Base-by-base conservation (phyloP, 2,888 invertebrate genomes). In the Chromoteleia sp. region DNA sequence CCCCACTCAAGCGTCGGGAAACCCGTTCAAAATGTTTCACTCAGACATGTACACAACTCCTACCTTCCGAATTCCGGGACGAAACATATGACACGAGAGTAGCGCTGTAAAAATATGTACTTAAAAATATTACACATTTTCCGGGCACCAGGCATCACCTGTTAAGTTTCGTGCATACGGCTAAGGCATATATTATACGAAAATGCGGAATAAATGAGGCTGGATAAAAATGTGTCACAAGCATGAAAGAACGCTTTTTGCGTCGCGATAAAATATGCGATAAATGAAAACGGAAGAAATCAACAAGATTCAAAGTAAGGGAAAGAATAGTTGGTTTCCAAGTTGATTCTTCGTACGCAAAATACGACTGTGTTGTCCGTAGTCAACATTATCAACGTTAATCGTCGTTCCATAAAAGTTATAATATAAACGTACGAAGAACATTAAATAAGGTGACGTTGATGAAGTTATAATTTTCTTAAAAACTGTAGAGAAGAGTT, bases 21-120 rank as follows among this genome's bases (percentile, higher is more conserved):
- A 67, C 59, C 73, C 68, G 61, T 67, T 75, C 50, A 63, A 80
- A 70, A 70, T 70, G 63, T 75, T 80, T 80, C 80, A 75, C 56
- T 74, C 58, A 19, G 33, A 58, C 58, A 50, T 58, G 67, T 74
- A 63, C 63, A 74, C 33, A 50, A 59, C 45, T 59, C 41, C 48
- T 54, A 41, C 39, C 41, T 12, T 39, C 45, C 25, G 25, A 12
- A 3, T 12, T 0, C 17, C 6, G 17, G 6, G 56, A 63, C 52
- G 43, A 70, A 54, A 71, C 48, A 71, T 63, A 58, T 45, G 21
- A 17, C 50, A 25, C 25, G 43, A 43, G 21, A 74, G 50, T 19
- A 61, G 63, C 50, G 21, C 54, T 59, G 59, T 43, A 59, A 71
- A 79, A 73, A 79, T 67, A 61, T 59, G 45, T 67, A 74, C 59